A percentile compares a stretch with the other conserved stretches of the same genome.
phyloP scores from a whole-genome alignment of 2,113 vertebrate genomes.

The Spermophilus dauricus region DNA sequence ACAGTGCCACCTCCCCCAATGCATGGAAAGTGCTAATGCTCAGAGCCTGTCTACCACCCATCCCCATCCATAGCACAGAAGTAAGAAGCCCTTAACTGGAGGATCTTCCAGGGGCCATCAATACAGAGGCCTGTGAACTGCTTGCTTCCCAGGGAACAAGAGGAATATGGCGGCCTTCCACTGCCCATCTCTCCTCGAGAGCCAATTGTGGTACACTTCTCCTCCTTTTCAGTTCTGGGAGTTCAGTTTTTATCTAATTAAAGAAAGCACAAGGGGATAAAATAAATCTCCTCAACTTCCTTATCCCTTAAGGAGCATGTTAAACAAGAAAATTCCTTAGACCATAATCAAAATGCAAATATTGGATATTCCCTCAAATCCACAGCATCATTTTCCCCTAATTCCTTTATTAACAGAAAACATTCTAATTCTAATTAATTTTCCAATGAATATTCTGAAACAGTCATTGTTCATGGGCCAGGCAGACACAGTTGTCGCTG shows the following conservation, averaged over 20 bases:
- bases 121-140: fast-evolving
- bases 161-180: too few species aligned
- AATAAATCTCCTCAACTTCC: background rate
- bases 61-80: background rate
- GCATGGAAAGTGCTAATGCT: background rate
- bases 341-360: background rate
- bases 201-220: background rate
- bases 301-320: background rate
- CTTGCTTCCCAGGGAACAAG: background rate
- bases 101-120: background rate
- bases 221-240: background rate
- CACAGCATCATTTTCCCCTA: background rate
- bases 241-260: background rate
- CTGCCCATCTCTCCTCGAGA: background rate
- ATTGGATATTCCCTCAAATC: background rate
- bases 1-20: too few species aligned
- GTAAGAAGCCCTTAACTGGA: background rate
- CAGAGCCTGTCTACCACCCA: background rate
- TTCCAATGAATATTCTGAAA: background rate
- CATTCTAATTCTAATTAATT: background rate
- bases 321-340: background rate
- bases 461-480: background rate
- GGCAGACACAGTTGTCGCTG: background rate
- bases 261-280: background rate
- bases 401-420: slow-evolving; percentile 33